These are phyloP conservation scores for Agrypnus murinus DNA, from an alignment of 2,888 invertebrate genomes.

Conservation along the genomic window DNA sequence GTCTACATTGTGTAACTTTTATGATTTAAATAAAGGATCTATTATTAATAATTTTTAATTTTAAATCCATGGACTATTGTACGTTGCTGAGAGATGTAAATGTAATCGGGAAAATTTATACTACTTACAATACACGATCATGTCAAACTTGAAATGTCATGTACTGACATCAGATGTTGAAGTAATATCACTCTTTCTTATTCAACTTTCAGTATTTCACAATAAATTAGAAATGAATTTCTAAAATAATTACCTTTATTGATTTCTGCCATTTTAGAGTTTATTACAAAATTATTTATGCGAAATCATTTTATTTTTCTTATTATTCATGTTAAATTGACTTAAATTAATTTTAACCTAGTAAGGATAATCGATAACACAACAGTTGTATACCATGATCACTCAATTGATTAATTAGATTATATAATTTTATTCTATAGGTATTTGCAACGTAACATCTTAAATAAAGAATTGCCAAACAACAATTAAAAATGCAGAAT, in stretches of 20 bases:
- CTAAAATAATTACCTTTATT: neutral
- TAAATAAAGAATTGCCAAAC: neutral
- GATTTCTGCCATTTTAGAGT: neutral
- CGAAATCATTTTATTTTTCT: neutral
- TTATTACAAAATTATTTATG: neutral
- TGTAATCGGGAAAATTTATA: no score
- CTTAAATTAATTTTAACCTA: neutral
- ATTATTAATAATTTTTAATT: no score
- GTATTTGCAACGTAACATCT: conserved; percentile 5
- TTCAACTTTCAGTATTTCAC: conserved; percentile 26
- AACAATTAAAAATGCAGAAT: conserved; percentile 13
- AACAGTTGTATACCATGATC: no score
- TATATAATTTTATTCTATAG: neutral
- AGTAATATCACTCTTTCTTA: neutral
- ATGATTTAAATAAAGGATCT: no score
- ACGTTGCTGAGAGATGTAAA: no score
- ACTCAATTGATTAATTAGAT: no score
- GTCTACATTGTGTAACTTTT: no score
- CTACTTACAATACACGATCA: no score
- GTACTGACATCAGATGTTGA: conserved; percentile 2
- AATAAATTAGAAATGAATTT: conserved; percentile 9
- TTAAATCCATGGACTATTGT: no score
- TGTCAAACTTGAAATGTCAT: neutral
- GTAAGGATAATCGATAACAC: neutral
- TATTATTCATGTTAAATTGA: neutral